Evolutionary conservation across 2,888 invertebrate species (phyloP), one percentile per base, ranked within the genome.

Genomic region (Geophilus truncorum): DNA sequence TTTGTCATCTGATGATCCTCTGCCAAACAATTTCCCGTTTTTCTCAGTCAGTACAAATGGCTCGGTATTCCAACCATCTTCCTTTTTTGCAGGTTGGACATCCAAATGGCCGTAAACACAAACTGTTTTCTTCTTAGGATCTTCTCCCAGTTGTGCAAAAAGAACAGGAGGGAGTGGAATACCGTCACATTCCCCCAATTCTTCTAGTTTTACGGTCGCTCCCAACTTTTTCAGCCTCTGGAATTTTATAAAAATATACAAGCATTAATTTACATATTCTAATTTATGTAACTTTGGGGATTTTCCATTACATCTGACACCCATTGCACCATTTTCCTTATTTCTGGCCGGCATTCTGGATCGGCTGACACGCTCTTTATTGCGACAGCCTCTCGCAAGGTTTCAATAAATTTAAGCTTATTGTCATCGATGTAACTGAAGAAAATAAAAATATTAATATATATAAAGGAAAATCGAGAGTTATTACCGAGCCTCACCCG

Each of bases 41-140:
- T 91, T 91, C 86, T 97, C 96, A 25, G 92, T 92, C 81, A 99
- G 89, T 28, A 91, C 92, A 89, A 98, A 99, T 0, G 99, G 98
- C 82, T 98, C 96, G 0, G 96, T 93, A 83, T 94, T 90, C 98
- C 98, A 98, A 0, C 98, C 98, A 89, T 98, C 98, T 82, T 93
- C 93, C 88, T 92, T 92, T 34, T 92, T 87, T 0, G 98, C 99
- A 10, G 98, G 98, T 87, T 98, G 98, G 0, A 99, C 99, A 89
- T 99, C 99, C 85, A 99, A 90, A 88, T 99, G 99, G 0, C 98
- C 98, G 87, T 99, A 99, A 81, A 99, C 90, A 81, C 95, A 92
- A 70, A 99, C 91, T 6, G 98, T 99, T 86, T 95, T 96, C 89
- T 98, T 98, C 57, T 90, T 90, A 0, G 91, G 89, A 86, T 97